These are phyloP conservation scores for Trichacis sp. DNA, from an alignment of 2,888 invertebrate species.

Conservation along the genomic window DNA sequence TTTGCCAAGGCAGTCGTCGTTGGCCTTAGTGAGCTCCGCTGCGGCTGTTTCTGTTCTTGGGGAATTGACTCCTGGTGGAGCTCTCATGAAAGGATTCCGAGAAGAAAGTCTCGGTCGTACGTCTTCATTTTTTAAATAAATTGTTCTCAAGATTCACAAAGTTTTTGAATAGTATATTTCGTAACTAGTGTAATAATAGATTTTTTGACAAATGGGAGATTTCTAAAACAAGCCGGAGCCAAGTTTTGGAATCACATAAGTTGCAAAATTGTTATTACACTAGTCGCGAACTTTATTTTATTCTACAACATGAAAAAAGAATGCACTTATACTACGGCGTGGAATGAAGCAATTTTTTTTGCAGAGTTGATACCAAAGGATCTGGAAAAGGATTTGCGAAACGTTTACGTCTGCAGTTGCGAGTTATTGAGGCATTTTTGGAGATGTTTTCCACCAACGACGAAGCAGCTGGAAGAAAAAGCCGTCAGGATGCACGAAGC, in stretches of 20 bases:
- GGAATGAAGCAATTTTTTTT: too few species aligned
- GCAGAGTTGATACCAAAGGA: slow-evolving; percentile 86
- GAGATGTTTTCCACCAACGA: slow-evolving; percentile 89
- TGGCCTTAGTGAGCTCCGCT: slow-evolving; percentile 76
- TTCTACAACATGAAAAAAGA: too few species aligned
- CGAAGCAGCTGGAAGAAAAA: slow-evolving; percentile 81
- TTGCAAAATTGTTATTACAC: too few species aligned
- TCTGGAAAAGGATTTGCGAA: slow-evolving; percentile 85
- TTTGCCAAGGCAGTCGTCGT: slow-evolving; percentile 73
- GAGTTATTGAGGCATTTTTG: slow-evolving; percentile 95
- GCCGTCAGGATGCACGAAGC: slow-evolving; percentile 91
- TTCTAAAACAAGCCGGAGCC: too few species aligned
- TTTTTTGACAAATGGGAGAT: too few species aligned
- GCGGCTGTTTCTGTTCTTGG: slow-evolving; percentile 88
- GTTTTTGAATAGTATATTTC: too few species aligned
- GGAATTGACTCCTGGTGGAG: slow-evolving; percentile 91
- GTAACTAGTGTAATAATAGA: too few species aligned
- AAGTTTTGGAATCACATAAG: too few species aligned
- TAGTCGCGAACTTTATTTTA: too few species aligned
- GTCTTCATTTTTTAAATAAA: slow-evolving; percentile 63
- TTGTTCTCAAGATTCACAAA: too few species aligned
- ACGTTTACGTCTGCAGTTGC: slow-evolving; percentile 86
- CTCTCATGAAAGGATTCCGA: slow-evolving; percentile 88
- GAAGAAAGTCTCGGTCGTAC: slow-evolving; percentile 83
- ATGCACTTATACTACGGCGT: too few species aligned